Evolutionary conservation across 2,113 vertebrate genomes (phyloP).

Genomic region (Piaya cayana): DNA sequence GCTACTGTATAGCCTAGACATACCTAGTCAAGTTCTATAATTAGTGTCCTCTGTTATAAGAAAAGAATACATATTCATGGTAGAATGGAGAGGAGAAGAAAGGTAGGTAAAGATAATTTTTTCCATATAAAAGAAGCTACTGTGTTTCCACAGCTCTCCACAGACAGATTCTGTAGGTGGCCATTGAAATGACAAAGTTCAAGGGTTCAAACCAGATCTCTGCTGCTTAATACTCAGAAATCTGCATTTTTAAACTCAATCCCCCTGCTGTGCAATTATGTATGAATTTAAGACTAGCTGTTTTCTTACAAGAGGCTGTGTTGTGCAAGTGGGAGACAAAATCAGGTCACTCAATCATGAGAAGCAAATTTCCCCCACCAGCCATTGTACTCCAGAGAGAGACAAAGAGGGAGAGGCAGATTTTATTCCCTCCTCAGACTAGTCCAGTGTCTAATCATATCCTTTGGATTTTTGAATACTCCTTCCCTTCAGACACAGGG

Average conservation of each 20-base stretch:
- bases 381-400: slow-evolving; percentile 15
- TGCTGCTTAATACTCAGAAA: slow-evolving; percentile 70
- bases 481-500: neutral
- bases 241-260: slow-evolving; percentile 69
- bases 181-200: slow-evolving; percentile 79
- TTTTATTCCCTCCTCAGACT: slow-evolving; percentile 37
- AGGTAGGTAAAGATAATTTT: slow-evolving; percentile 44
- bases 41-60: slow-evolving; percentile 54
- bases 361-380: slow-evolving; percentile 60
- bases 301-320: slow-evolving; percentile 59
- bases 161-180: slow-evolving; percentile 71
- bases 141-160: slow-evolving; percentile 58
- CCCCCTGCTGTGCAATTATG: slow-evolving; percentile 76
- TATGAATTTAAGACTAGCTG: slow-evolving; percentile 67
- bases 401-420: slow-evolving; percentile 1
- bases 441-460: slow-evolving; percentile 34
- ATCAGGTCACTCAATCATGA: slow-evolving; percentile 71
- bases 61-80: slow-evolving; percentile 60
- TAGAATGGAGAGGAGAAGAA: slow-evolving; percentile 48
- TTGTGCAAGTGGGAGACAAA: slow-evolving; percentile 58
- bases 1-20: slow-evolving; percentile 25
- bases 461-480: slow-evolving; percentile 26
- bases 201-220: slow-evolving; percentile 78
- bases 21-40: slow-evolving; percentile 59
- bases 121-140: slow-evolving; percentile 72